Evolutionary conservation across 2,797 vertebrate genomes (phyloP), one percentile per base, ranked within the genome.

Genomic region (Labeo calbasu): DNA sequence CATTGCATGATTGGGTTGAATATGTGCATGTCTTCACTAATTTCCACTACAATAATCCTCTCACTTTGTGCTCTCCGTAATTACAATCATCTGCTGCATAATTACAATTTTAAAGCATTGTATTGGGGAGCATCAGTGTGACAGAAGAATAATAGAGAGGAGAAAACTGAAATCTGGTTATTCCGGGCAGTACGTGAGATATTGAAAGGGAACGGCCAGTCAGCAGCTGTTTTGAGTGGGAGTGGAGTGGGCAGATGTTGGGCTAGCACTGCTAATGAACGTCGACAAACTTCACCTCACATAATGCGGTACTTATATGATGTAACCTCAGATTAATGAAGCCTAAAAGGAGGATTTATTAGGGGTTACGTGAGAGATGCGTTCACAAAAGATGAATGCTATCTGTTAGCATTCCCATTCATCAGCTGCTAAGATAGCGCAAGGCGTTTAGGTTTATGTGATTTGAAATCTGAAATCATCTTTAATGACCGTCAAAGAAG

Each of bases 21-120:
- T 73, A 77, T 79, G 63, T 19, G 46, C 87, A 88, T 70, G 76
- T 87, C 79, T 70, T 76, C 15, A 19, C 84, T 88, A 86, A 89
- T 88, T 87, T 88, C 81, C 84, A 88, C 84, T 86, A 88, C 87
- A 86, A 86, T 85, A 84, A 87, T 86, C 86, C 87, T 85, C 86
- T 88, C 86, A 87, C 88, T 88, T 84, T 88, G 83, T 87, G 84
- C 87, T 87, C 68, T 72, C 84, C 21, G 8, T 89, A 89, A 89
- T 88, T 88, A 88, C 84, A 88, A 89, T 89, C 88, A 88, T 89
- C 86, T 81, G 86, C 84, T 68, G 73, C 88, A 61, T 89, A 88
- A 88, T 89, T 89, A 89, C 80, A 86, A 87, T 89, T 86, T 89
- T 81, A 88, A 89, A 88, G 88, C 87, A 88, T 89, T 87, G 86